phyloP scores from a whole-genome alignment of 2,797 vertebrate genomes.

The Labroides dimidiatus region DNA sequence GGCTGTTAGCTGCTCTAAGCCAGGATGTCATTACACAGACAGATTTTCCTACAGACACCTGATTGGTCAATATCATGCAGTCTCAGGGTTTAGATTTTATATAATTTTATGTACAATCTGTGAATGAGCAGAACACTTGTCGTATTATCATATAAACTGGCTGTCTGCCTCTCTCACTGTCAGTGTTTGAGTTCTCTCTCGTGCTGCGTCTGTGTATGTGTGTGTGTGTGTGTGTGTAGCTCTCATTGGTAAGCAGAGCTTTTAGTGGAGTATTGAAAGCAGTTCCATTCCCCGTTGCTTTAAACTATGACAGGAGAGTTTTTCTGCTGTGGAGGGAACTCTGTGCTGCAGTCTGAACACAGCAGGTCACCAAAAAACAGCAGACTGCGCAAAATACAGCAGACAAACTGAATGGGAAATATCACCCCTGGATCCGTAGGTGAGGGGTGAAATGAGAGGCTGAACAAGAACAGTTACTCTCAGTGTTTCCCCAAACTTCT shows the following conservation, averaged over 20 bases:
- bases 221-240: slow-evolving; percentile 11
- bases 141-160: slow-evolving; percentile 35
- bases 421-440: background rate
- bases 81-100: slow-evolving; percentile 30
- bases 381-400: slow-evolving; percentile 2
- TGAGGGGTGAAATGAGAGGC: background rate
- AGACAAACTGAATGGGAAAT: background rate
- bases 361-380: slow-evolving; percentile 22
- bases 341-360: slow-evolving; percentile 29
- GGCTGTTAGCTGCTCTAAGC: too few relatives aligned
- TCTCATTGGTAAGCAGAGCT: slow-evolving; percentile 31
- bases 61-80: background rate
- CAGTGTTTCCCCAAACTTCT: background rate
- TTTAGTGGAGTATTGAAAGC: slow-evolving; percentile 27
- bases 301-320: slow-evolving; percentile 43
- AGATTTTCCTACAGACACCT: too few relatives aligned
- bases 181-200: slow-evolving; percentile 17
- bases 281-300: slow-evolving; percentile 35
- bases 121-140: background rate
- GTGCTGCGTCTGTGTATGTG: background rate
- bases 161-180: slow-evolving; percentile 15
- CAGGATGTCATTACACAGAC: too few relatives aligned
- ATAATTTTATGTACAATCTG: background rate
- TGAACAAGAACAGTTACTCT: background rate
- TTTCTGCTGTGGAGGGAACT: slow-evolving; percentile 26